These are phyloP conservation scores for Xenopus petersii DNA, from an alignment of 2,797 vertebrate genomes.

Conservation along the genomic window DNA sequence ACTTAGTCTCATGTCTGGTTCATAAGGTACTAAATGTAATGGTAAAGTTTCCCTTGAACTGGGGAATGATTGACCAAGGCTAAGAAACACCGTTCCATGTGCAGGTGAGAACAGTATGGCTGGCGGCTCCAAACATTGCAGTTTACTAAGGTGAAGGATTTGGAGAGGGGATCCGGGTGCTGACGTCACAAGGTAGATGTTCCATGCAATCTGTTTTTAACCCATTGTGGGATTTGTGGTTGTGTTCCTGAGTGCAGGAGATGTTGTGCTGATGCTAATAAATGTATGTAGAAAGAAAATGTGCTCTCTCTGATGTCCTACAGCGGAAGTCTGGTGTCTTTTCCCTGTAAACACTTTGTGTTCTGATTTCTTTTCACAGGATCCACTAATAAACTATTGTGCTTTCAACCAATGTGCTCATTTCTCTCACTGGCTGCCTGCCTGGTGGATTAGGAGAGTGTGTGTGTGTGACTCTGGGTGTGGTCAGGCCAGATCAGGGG, in stretches of 20 bases:
- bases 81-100: not conserved
- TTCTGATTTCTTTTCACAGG: constrained; percentile 43
- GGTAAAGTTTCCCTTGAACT: too few relatives aligned
- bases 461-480: too few relatives aligned
- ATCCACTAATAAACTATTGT: constrained; percentile 49
- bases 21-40: too few relatives aligned
- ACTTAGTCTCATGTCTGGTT: too few relatives aligned
- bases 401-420: constrained; percentile 21
- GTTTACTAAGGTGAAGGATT: constrained; percentile 9
- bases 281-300: constrained; percentile 47
- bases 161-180: constrained; percentile 13
- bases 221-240: constrained; percentile 49
- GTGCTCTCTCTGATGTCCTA: constrained; percentile 41
- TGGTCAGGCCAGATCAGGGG: too few relatives aligned
- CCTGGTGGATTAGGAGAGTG: too few relatives aligned
- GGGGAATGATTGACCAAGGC: too few relatives aligned
- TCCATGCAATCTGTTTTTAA: constrained; percentile 44
- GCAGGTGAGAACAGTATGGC: not conserved
- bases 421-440: not conserved
- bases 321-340: constrained; percentile 42
- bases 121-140: not conserved
- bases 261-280: constrained; percentile 47
- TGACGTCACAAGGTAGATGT: constrained; percentile 37
- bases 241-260: constrained; percentile 48
- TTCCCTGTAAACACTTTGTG: constrained; percentile 45